Conservation (phyloP, 2,888 invertebrate genomes). For the Andrena minutula region DNA sequence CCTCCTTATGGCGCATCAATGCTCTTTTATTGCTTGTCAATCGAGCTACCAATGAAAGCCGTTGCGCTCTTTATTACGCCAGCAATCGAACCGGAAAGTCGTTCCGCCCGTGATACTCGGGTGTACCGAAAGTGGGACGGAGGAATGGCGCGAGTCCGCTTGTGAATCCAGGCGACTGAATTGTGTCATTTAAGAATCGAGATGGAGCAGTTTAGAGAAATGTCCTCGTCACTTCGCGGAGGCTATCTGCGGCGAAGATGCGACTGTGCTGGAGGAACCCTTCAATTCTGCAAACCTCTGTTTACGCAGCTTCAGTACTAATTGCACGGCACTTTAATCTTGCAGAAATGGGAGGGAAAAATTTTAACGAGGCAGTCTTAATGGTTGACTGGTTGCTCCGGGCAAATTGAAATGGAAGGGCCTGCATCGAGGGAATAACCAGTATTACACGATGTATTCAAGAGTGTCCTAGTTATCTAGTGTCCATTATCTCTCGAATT, state of each 20-base stretch:
- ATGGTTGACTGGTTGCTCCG: background rate
- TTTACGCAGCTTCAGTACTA: background rate
- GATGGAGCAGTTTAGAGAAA: too few relatives aligned
- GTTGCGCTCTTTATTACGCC: slow-evolving; percentile 13
- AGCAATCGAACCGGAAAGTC: slow-evolving; percentile 1
- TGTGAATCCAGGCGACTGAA: background rate
- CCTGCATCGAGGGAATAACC: background rate
- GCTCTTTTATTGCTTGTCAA: slow-evolving; percentile 20
- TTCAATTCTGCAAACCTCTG: background rate
- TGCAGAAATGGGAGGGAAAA: background rate
- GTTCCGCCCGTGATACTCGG: background rate
- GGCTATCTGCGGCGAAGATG: too few relatives aligned
- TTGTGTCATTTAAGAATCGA: too few relatives aligned
- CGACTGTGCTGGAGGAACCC: background rate
- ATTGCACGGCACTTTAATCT: slow-evolving; percentile 7
- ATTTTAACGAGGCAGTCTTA: background rate
- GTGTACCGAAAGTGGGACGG: background rate
- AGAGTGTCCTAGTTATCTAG: too few relatives aligned
- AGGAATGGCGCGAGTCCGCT: background rate
- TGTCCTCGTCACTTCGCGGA: too few relatives aligned
- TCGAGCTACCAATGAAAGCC: slow-evolving; percentile 10
- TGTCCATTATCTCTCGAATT: too few relatives aligned
- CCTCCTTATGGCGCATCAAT: background rate
- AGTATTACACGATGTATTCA: background rate
- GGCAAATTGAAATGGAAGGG: background rate